Conservation (phyloP, 2,888 invertebrate species). For the Drosophila kokeensis region DNA sequence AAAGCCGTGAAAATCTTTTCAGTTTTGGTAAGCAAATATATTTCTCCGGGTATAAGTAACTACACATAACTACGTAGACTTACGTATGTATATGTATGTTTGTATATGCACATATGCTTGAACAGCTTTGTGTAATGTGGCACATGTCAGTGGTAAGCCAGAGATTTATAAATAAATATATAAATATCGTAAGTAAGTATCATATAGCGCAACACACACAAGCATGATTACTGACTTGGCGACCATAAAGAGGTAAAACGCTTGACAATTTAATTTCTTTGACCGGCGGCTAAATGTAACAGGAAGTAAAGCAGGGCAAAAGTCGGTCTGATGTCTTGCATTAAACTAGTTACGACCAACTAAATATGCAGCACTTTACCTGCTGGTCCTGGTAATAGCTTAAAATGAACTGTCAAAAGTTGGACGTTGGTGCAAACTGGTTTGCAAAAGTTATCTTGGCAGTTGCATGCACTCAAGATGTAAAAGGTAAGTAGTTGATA, state of each 20-base stretch:
- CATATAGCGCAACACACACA: background rate
- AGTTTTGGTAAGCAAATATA: background rate
- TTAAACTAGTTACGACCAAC: conserved; percentile 10
- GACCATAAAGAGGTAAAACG: background rate
- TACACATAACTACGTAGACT: background rate
- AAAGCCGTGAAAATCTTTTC: background rate
- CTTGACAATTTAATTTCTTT: conserved; percentile 2
- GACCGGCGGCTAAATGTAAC: background rate
- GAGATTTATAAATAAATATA: conserved; percentile 14
- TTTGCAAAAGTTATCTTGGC: background rate
- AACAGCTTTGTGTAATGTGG: conserved; percentile 1
- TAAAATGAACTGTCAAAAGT: background rate
- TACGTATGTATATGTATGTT: background rate
- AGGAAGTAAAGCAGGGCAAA: background rate
- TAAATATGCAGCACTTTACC: background rate
- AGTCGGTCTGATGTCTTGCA: background rate
- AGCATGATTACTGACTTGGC: conserved; percentile 11
- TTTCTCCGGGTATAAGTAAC: background rate
- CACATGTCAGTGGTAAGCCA: conserved; percentile 21
- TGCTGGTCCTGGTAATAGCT: no score
- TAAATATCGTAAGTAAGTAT: no score
- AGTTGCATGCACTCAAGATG: background rate
- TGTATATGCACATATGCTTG: background rate
- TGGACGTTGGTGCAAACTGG: background rate
- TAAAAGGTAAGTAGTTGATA: background rate